Evolutionary conservation across 2,113 vertebrate species (phyloP).

Genomic region (Junco hyemalis): DNA sequence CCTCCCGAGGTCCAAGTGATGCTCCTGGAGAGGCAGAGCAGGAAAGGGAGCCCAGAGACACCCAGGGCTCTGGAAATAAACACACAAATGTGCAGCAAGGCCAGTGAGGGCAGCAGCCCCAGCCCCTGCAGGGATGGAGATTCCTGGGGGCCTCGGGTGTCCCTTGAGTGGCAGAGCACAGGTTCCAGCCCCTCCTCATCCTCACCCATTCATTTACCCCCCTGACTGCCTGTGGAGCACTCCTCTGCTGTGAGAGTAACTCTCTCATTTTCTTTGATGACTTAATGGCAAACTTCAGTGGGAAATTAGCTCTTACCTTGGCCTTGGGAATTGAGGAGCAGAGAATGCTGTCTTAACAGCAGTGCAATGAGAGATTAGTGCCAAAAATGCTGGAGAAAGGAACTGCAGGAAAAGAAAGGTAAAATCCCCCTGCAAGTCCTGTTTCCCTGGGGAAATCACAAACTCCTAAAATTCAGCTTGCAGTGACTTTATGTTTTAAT

Average conservation of each 20-base stretch:
- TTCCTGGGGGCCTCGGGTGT: no score
- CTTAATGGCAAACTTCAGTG: neutral
- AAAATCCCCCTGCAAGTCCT: neutral
- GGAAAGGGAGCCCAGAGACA: neutral
- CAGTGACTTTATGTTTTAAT: neutral
- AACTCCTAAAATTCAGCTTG: neutral
- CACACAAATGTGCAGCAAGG: neutral
- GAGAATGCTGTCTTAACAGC: neutral
- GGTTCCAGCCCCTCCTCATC: neutral
- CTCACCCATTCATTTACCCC: neutral
- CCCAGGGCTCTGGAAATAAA: neutral
- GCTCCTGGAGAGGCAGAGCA: neutral
- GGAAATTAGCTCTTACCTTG: neutral
- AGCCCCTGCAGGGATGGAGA: no score
- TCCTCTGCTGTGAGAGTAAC: neutral
- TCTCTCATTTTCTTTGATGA: neutral
- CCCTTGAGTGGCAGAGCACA: no score
- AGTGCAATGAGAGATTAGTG: neutral
- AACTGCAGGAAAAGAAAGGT: neutral
- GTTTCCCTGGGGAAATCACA: neutral
- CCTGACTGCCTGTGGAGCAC: fast-evolving
- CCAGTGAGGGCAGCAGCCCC: no score
- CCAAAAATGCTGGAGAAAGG: neutral
- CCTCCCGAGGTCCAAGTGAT: neutral
- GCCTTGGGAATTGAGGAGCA: neutral